Conservation (phyloP, 2,113 vertebrate species). For the Mormoops blainvillei region DNA sequence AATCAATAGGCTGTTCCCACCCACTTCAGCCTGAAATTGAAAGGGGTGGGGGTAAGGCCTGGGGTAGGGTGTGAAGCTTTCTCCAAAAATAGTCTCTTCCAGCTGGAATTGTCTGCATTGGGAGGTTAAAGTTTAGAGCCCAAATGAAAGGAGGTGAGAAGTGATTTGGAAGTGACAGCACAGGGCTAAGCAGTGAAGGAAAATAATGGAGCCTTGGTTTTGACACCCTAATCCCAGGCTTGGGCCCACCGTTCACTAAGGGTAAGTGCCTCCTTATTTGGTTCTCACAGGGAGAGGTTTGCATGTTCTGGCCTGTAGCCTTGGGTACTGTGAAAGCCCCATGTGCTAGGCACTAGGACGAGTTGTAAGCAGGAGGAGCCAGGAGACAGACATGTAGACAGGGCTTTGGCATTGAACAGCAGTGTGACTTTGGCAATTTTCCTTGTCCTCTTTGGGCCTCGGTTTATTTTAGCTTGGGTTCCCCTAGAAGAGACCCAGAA, state of each 20-base stretch:
- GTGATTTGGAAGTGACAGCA: neutral
- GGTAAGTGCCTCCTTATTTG: neutral
- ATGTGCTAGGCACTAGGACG: neutral
- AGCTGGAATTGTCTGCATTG: neutral
- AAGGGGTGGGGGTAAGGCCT: neutral
- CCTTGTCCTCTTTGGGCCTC: neutral
- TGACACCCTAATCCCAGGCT: neutral
- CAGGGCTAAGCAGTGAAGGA: neutral
- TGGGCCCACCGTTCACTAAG: neutral
- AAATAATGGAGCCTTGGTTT: neutral
- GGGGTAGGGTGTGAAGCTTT: neutral
- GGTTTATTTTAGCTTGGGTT: neutral
- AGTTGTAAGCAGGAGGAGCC: neutral
- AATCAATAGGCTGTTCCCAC: neutral
- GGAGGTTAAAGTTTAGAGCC: neutral
- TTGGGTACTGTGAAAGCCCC: neutral
- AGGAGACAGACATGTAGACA: neutral
- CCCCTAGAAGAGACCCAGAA: neutral
- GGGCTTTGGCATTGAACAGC: neutral
- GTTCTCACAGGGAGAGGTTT: neutral
- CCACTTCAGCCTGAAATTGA: neutral
- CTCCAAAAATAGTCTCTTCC: neutral
- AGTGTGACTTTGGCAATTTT: neutral
- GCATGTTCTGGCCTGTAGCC: neutral
- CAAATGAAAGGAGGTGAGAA: neutral